Percentiles rank a stretch among this genome's conserved stretches.
Conservation (phyloP, 2,113 vertebrate genomes). For the Pyrgilauda ruficollis region DNA sequence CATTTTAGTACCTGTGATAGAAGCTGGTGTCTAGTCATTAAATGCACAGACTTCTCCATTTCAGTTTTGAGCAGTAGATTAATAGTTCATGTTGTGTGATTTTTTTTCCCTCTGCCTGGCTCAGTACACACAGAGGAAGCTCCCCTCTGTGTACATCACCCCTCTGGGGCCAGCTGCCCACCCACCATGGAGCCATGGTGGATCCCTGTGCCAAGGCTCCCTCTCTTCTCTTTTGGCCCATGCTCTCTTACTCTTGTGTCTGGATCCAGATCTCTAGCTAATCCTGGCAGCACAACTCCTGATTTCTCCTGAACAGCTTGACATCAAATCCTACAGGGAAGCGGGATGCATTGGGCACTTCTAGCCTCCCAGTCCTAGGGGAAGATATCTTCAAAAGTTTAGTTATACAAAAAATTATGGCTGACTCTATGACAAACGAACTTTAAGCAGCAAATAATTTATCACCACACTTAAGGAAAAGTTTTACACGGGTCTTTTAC, state of each 20-base stretch:
- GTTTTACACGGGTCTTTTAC: constrained; percentile 49
- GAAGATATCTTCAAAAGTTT: neutral
- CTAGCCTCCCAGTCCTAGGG: neutral
- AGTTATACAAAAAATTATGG: neutral
- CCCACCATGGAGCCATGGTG: accelerated
- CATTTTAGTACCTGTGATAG: constrained; percentile 48
- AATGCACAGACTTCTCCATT: constrained; percentile 3
- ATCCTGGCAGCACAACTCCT: neutral
- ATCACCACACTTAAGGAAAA: neutral
- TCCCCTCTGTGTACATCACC: neutral
- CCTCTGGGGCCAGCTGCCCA: neutral
- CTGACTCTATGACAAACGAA: neutral
- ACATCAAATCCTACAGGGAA: neutral
- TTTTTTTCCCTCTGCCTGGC: neutral
- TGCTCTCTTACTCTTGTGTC: neutral
- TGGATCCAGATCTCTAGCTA: neutral
- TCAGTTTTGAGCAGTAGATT: constrained; percentile 12
- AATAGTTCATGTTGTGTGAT: neutral
- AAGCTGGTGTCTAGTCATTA: constrained; percentile 22
- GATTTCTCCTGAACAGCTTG: neutral
- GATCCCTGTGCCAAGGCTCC: neutral
- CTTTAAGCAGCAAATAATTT: constrained; percentile 21
- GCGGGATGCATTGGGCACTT: neutral
- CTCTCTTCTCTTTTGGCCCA: neutral
- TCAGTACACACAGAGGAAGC: neutral